Evolutionary conservation across 2,888 invertebrate species (phyloP), one percentile per base, ranked within the genome.

Genomic region (Philaethria dido): DNA sequence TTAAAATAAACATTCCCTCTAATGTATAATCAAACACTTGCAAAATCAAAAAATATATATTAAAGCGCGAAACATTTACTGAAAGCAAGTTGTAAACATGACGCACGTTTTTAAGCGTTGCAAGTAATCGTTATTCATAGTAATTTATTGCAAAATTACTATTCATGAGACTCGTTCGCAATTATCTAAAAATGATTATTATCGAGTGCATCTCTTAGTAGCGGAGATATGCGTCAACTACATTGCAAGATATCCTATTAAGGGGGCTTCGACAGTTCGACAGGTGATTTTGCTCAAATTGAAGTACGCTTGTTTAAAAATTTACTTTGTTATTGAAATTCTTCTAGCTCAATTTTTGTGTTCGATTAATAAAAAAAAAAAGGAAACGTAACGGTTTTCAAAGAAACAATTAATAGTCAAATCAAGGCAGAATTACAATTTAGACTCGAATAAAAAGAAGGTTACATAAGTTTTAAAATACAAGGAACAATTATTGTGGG

Each of bases 241-340:
- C 66, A 67, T 69, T 55, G 65, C 62, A 57, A 50, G 68, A 67
- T 72, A 72, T 72, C 72, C 67, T 73, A 62, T 71, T 70, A 68
- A 67, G 66, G 63, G 48, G 69, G 67, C 73, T 73, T 72, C 69
- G 74, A 69, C 69, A 72, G 69, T 67, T 71, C 66, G 72, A 72
- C 70, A 71, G 69, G 67, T 72, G 71, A 69, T 69, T 66, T 66
- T 62, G 65, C 69, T 69, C 66, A 52, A 52, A 72, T 71, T 72
- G 69, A 69, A 62, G 62, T 69, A 70, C 64, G 57, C 68, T 65
- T 63, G 50, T 65, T 60, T 29, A 47, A 62, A 64, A 64, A 64
- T 66, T 66, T 62, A 42, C 20, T 2, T 8, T 39, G 20, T 39
- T 55, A 39, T 39, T 55, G 39, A 55, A 55, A 20, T 16, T n/a